Percentiles rank a stretch among this genome's conserved stretches.
These are phyloP conservation scores for Enteromius thamalakanensis DNA, from an alignment of 2,797 vertebrate species.

Conservation along the genomic window DNA sequence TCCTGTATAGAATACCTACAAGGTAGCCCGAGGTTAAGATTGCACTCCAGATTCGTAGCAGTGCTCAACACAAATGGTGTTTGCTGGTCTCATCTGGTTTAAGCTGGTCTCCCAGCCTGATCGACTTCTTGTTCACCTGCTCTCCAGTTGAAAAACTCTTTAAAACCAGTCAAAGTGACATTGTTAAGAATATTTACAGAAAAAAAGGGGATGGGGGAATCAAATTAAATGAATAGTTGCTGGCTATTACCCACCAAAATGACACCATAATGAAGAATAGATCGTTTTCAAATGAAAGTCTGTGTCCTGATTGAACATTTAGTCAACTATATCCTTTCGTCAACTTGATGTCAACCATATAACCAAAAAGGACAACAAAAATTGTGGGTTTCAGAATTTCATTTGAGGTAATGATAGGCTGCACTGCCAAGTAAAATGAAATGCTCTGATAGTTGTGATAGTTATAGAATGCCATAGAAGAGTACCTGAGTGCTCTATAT, in stretches of 20 bases:
- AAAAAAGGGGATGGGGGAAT: neutral
- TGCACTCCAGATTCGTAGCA: neutral
- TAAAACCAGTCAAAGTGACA: neutral
- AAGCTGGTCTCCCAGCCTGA: neutral
- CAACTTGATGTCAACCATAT: constrained; percentile 11
- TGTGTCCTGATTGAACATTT: neutral
- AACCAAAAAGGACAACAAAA: neutral
- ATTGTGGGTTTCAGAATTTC: constrained; percentile 15
- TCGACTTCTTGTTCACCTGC: too few species aligned
- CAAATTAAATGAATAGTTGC: neutral
- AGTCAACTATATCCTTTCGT: neutral
- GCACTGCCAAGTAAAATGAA: constrained; percentile 22
- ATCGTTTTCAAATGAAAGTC: constrained; percentile 10
- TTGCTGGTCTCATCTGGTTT: neutral
- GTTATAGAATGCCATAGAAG: neutral
- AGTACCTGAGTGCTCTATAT: neutral
- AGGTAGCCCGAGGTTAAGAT: neutral
- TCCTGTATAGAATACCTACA: neutral
- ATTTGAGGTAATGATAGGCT: constrained; percentile 32
- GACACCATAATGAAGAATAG: neutral
- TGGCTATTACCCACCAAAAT: neutral
- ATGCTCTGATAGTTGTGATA: neutral
- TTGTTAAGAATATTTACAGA: neutral
- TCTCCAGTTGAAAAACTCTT: neutral
- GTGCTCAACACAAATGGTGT: neutral